Conservation (phyloP, 2,888 invertebrate genomes). For the Dorcus hopei region DNA sequence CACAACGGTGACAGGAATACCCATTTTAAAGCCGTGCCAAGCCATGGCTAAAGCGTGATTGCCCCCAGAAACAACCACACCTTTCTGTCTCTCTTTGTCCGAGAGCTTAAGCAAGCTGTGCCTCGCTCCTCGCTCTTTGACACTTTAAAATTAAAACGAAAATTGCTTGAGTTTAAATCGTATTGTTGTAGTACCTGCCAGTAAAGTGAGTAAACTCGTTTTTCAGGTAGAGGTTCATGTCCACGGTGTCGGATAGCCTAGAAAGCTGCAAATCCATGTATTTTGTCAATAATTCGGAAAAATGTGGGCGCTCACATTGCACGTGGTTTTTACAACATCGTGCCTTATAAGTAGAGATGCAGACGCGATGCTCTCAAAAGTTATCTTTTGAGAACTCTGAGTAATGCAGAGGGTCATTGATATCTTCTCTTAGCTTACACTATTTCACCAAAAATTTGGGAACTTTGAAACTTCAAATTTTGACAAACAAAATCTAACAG, state of each 20-base stretch:
- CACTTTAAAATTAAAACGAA: conserved; percentile 54
- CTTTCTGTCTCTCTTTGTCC: conserved; percentile 65
- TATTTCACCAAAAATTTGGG: background rate
- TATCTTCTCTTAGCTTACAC: no score
- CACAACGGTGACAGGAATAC: conserved; percentile 72
- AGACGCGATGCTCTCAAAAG: no score
- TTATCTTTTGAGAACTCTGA: no score
- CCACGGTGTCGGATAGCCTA: conserved; percentile 65
- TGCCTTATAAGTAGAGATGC: no score
- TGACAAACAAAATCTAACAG: no score
- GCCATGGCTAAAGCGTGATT: conserved; percentile 85
- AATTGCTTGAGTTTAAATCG: background rate
- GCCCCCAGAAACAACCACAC: conserved; percentile 90
- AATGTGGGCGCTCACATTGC: no score
- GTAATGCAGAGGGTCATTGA: no score
- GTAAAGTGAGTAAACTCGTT: conserved; percentile 92
- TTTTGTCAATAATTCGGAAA: no score
- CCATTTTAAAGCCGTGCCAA: conserved; percentile 64
- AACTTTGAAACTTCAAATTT: background rate
- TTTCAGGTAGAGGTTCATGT: conserved; percentile 88
- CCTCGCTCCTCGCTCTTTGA: conserved; percentile 94
- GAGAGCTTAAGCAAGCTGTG: conserved; percentile 76
- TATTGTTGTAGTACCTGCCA: conserved; percentile 50
- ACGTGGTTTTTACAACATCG: no score
- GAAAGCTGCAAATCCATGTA: conserved; percentile 5